Conservation (phyloP, 1,140 invertebrate genomes). For the Drosophila takahashii region DNA sequence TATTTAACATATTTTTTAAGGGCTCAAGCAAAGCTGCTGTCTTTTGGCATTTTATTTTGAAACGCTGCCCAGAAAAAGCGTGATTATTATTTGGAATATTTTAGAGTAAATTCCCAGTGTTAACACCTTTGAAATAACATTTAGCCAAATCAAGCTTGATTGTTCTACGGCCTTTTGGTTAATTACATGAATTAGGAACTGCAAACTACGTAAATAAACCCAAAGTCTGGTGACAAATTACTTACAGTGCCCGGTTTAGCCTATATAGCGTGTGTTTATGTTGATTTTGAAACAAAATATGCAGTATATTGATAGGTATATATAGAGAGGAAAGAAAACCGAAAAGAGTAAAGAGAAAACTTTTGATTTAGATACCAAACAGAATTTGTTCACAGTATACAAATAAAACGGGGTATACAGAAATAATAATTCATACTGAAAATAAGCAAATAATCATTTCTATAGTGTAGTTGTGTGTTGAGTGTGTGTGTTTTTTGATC, state of each 20-base stretch:
- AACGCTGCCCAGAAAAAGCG: constrained; percentile 12
- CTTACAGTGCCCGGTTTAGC: constrained; percentile 91
- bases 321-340: constrained; percentile 69
- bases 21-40: constrained; percentile 41
- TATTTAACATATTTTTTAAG: constrained; percentile 20
- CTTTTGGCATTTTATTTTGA: constrained; percentile 35
- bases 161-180: constrained; percentile 22
- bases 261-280: constrained; percentile 85
- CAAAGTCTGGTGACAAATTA: constrained; percentile 85
- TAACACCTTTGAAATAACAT: constrained; percentile 27
- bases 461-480: constrained; percentile 41
- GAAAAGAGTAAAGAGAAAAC: constrained; percentile 80
- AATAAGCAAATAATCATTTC: constrained; percentile 30
- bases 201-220: constrained; percentile 64
- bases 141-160: constrained; percentile 29
- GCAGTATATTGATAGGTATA: constrained; percentile 55
- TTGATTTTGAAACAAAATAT: constrained; percentile 66
- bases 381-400: constrained; percentile 57
- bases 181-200: constrained; percentile 51
- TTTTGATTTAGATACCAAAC: constrained; percentile 75
- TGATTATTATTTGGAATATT: constrained; percentile 5
- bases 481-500: constrained; percentile 30
- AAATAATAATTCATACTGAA: constrained; percentile 43
- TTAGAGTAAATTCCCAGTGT: constrained; percentile 31
- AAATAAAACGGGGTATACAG: constrained; percentile 45